phyloP scores from a whole-genome alignment of 2,113 vertebrate species.

The Noctilio leporinus region DNA sequence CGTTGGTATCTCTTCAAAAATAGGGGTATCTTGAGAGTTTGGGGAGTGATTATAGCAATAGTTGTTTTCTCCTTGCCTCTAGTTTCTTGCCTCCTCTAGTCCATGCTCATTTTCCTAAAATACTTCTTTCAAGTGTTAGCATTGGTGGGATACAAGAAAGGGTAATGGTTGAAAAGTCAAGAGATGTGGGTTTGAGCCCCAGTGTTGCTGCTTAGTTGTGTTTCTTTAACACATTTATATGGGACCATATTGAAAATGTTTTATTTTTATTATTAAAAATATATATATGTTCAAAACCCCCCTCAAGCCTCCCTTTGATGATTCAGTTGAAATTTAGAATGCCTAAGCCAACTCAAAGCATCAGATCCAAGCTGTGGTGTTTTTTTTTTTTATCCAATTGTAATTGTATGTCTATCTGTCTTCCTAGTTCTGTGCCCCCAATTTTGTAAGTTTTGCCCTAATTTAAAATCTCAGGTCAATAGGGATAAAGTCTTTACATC shows the following conservation, averaged over 20 bases:
- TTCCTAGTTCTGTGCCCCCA: background rate
- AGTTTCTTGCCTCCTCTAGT: background rate
- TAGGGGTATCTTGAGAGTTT: background rate
- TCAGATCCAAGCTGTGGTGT: background rate
- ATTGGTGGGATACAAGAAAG: background rate
- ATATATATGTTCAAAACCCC: background rate
- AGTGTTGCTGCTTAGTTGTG: background rate
- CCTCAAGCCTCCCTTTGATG: background rate
- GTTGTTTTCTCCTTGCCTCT: background rate
- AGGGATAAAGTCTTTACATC: background rate
- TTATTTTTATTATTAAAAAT: slow-evolving; percentile 24
- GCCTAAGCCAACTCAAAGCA: background rate
- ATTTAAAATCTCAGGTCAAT: background rate
- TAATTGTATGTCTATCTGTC: background rate
- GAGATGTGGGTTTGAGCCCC: background rate
- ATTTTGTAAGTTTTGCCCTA: background rate
- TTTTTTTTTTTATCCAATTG: background rate
- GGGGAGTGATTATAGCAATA: background rate
- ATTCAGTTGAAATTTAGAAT: slow-evolving; percentile 21
- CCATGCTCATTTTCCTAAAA: slow-evolving; percentile 28
- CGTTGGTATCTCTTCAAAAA: background rate
- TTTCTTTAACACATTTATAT: background rate
- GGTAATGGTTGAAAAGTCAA: background rate
- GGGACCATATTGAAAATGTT: background rate
- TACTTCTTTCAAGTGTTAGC: slow-evolving; percentile 15